Evolutionary conservation across 2,888 invertebrate species (phyloP).

Genomic region (Nymphalis polychloros): DNA sequence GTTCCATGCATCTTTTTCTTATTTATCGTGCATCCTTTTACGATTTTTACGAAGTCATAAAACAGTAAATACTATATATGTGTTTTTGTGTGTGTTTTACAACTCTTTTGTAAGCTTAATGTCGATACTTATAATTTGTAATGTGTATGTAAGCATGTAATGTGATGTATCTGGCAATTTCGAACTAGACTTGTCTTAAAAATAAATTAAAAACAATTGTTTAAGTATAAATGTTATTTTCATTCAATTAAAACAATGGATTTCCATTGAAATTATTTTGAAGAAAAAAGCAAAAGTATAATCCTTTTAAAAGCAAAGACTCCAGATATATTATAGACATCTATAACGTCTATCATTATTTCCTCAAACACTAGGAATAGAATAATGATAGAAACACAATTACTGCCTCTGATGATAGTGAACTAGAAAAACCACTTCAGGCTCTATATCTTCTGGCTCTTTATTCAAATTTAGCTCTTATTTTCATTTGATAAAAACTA

Average conservation of each 20-base stretch:
- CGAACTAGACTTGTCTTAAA: no score
- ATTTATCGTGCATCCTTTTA: no score
- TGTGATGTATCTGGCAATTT: no score
- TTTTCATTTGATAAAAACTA: background rate
- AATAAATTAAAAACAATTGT: no score
- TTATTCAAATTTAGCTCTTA: slow-evolving; percentile 4
- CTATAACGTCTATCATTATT: background rate
- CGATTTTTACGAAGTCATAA: no score
- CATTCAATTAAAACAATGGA: no score
- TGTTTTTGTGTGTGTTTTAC: background rate
- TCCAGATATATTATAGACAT: background rate
- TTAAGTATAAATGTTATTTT: no score
- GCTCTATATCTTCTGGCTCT: slow-evolving; percentile 16
- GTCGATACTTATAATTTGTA: no score
- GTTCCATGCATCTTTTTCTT: no score
- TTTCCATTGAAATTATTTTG: no score
- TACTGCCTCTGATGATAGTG: slow-evolving; percentile 25
- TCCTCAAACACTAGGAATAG: slow-evolving; percentile 18
- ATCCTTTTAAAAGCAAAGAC: background rate
- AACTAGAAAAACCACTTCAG: slow-evolving; percentile 31
- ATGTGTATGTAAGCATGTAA: no score
- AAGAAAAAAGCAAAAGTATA: background rate
- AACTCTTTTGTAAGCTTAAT: background rate
- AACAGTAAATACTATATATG: no score
- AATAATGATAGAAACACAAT: slow-evolving; percentile 27